Percentiles rank a stretch among this genome's conserved stretches.
These are phyloP conservation scores for Tragelaphus scriptus DNA, from an alignment of 2,113 vertebrate species.

Conservation along the genomic window DNA sequence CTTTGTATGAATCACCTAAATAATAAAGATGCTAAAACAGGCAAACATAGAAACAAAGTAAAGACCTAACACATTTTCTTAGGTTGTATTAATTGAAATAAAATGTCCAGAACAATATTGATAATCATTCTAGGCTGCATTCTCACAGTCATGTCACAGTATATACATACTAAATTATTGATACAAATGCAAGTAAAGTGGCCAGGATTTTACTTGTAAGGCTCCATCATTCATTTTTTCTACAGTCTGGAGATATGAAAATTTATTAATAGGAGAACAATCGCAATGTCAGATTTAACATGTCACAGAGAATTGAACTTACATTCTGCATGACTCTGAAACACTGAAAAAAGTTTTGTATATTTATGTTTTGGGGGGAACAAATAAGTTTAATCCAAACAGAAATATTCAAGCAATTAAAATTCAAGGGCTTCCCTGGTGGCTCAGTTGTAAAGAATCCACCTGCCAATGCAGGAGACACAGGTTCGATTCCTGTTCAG, in stretches of 20 bases:
- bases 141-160: background rate
- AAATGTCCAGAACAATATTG: background rate
- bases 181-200: background rate
- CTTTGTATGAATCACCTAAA: background rate
- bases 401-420: background rate
- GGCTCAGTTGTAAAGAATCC: background rate
- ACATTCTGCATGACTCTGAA: background rate
- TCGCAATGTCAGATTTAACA: background rate
- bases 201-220: background rate
- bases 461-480: background rate
- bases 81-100: background rate
- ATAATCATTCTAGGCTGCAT: background rate
- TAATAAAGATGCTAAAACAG: background rate
- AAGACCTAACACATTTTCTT: background rate
- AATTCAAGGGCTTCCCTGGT: background rate
- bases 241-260: background rate
- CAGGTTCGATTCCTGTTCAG: background rate
- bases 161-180: background rate
- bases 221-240: background rate
- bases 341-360: background rate
- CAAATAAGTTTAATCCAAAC: background rate
- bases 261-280: background rate
- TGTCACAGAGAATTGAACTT: background rate
- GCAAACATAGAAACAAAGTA: background rate
- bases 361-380: rapidly evolving